Base-by-base conservation (phyloP, 1,140 invertebrate genomes). In the Lepidostoma basale region DNA sequence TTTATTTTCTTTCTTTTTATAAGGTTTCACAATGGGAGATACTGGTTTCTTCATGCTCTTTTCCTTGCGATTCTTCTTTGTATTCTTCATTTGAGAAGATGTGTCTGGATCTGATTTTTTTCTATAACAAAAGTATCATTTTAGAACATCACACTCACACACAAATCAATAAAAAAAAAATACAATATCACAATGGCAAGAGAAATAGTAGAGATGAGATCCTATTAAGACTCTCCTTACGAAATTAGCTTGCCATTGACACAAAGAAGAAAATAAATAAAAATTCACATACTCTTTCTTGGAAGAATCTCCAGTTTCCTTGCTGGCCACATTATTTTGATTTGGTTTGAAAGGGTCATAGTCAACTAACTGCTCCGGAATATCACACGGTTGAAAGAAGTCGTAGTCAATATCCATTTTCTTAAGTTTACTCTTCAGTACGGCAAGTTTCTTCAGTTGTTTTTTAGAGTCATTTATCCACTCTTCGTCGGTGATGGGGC, bases 361-460 rank as follows among this genome's bases (percentile, higher is more conserved):
- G 40, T 59, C 45, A 6, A 20, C 28, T 42, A 83, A 74, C 33
- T 56, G 70, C 67, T 78, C 75, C 25, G 81, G 81, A 20, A 83
- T 70, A 75, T 83, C 81, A 42, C 78, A 78, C 56, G 81, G 79
- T 52, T 73, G 73, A 54, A 83, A 83, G 47, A 81, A 83, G 54
- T 81, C 77, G 76, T 82, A 83, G 62, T 80, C 75, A 56, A 83
- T 78, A 5, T 77, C 80, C 23, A 81, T 56, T 22, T 75, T 74
- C 63, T 70, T 76, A 18, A 83, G 67, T 60, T 77, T 81, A 44
- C 76, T 67, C 69, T 79, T 81, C 20, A 75, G 81, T 68, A 77
- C 77, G 0, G 73, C 77, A 79, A 72, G 42, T 79, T 73, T 79
- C 49, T 75, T 66, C 49, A 83, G 68, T 23, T 78, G 62, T 62